Base-by-base conservation (phyloP, 2,113 vertebrate genomes). In the Chloropsis cyanopogon region DNA sequence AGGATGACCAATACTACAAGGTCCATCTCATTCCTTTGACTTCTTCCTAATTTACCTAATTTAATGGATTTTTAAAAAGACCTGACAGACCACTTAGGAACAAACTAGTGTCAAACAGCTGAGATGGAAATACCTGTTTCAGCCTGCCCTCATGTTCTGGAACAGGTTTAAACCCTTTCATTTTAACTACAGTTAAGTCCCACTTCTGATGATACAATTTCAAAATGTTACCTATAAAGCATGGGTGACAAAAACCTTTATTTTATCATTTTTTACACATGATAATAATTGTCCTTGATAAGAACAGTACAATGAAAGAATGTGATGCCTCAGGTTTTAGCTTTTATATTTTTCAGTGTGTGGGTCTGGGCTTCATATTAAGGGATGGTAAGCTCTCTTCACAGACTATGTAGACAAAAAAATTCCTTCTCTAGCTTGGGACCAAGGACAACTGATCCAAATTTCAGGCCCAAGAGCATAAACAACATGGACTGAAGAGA, bases 151-250 rank as follows among this genome's bases (percentile, higher is more conserved):
- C 42, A 15, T 1, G 7, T 8, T 64, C 28, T 46, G 44, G 9
- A 56, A 35, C 0, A 1, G 10, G 10, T 28, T 60, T 41, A 80
- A 72, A 28, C 9, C 7, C 54, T 29, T 46, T 29, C 21, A 33
- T 15, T 44, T 68, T 22, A 61, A 18, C 5, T 33, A 25, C 41
- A 23, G 6, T 17, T 39, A 53, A 73, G 82, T 35, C 3, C 8
- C 21, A 15, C 17, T 44, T 49, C 24, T 29, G 28, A 41, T 3
- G 1, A 53, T 1, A 46, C 1, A 17, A 10, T 37, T 75, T 9
- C 1, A 11, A 44, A 42, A 26, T 12, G 6, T 25, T 41, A 0
- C 5, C 19, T 0, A 2, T 11, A 29, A n/a, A 65, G 6, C 29
- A 5, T 2, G 3, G 13, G 7, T 5, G 37, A 42, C 5, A 81